Evolutionary conservation across 2,888 invertebrate genomes (phyloP).

Genomic region (Chaetogeoica ovagalla): DNA sequence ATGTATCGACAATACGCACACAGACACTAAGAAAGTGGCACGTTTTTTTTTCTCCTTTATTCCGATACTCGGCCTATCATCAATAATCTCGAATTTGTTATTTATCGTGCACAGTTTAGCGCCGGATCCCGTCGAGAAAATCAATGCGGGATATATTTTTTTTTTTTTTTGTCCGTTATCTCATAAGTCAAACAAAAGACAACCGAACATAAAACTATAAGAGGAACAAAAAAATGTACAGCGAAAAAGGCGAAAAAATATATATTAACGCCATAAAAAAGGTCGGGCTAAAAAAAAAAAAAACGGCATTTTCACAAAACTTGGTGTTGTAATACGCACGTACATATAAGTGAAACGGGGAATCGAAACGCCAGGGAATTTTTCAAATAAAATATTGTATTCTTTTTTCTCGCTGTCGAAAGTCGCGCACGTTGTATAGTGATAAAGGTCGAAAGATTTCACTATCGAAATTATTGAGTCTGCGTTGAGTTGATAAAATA

Average conservation of each 20-base stretch:
- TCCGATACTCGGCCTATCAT: background rate
- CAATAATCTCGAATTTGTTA: background rate
- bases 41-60: background rate
- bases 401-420: background rate
- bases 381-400: background rate
- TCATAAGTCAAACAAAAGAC: conserved; percentile 4
- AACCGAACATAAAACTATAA: background rate
- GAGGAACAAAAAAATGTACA: too few relatives aligned
- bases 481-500: too few relatives aligned
- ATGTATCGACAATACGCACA: background rate
- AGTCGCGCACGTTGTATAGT: too few relatives aligned
- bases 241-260: background rate
- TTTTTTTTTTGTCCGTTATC: background rate
- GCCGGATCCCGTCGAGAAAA: background rate
- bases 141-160: background rate
- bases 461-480: background rate
- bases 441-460: background rate
- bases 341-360: background rate
- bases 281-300: background rate
- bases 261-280: conserved; percentile 2
- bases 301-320: background rate
- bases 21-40: background rate
- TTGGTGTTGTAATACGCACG: background rate
- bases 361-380: background rate
- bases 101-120: background rate